Conservation (phyloP, 2,888 invertebrate species). For the Leistus spinibarbis region DNA sequence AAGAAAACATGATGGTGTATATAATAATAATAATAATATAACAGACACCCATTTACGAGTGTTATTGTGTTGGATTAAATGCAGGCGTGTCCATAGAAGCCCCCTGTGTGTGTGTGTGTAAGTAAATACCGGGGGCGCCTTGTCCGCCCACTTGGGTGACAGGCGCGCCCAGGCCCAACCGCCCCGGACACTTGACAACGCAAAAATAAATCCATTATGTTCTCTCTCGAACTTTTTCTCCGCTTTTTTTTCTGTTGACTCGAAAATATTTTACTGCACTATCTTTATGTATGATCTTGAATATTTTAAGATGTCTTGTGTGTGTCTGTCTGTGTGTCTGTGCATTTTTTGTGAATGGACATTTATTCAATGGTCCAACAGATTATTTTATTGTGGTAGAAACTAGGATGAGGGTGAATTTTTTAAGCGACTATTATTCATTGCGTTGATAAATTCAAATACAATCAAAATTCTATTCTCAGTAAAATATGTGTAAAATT, state of each 20-base stretch:
- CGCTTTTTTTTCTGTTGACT: not conserved
- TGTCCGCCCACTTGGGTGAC: constrained; percentile 23
- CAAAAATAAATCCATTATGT: not conserved
- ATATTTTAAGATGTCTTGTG: not conserved
- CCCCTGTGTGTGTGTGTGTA: not conserved
- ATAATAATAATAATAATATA: not conserved
- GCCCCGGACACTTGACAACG: not conserved
- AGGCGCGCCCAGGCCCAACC: constrained; percentile 4
- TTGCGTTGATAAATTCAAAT: no score
- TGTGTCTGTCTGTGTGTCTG: no score
- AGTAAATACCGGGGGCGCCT: constrained; percentile 28
- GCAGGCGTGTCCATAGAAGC: constrained; percentile 22
- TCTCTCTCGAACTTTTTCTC: not conserved
- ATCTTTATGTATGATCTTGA: not conserved
- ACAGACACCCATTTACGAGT: not conserved
- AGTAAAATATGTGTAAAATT: no score
- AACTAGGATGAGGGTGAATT: not conserved
- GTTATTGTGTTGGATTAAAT: constrained; percentile 22
- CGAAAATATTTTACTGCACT: not conserved
- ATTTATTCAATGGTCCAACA: not conserved
- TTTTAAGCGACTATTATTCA: no score
- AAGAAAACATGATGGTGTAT: not conserved
- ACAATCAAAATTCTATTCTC: no score
- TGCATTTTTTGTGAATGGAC: not conserved
- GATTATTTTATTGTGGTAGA: not conserved